Evolutionary conservation across 1,140 invertebrate genomes (phyloP).

Genomic region (Halictus rubicundus): DNA sequence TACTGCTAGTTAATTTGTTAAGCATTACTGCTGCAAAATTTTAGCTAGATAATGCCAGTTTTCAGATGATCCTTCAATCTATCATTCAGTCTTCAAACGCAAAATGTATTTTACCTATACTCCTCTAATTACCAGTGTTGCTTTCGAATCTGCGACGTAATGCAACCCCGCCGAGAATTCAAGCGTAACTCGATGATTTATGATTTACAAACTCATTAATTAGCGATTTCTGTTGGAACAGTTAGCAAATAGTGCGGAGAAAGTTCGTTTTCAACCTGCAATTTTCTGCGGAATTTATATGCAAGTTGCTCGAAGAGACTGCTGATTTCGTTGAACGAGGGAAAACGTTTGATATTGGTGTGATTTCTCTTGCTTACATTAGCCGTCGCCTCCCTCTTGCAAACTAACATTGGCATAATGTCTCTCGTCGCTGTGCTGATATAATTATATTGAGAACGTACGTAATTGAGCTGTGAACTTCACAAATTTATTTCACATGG

Average conservation of each 20-base stretch:
- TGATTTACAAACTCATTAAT: conserved; percentile 46
- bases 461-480: too few species aligned
- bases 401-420: neutral
- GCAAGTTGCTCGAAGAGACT: neutral
- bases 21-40: too few species aligned
- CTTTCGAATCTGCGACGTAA: conserved; percentile 11
- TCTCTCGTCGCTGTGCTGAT: too few species aligned
- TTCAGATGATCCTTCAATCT: neutral
- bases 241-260: neutral
- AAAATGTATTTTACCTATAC: conserved; percentile 2
- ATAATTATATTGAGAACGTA: too few species aligned
- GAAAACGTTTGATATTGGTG: neutral
- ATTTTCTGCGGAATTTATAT: neutral
- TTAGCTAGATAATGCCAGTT: neutral
- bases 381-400: neutral
- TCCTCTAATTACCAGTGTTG: conserved; percentile 12
- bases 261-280: conserved; percentile 5
- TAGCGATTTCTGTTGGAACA: conserved; percentile 30
- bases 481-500: too few species aligned
- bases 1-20: neutral
- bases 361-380: neutral
- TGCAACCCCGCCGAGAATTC: neutral
- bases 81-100: neutral
- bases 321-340: neutral
- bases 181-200: conserved; percentile 39